Evolutionary conservation across 1,140 invertebrate species (phyloP), one percentile per base, ranked within the genome.

Genomic region (Drosophila navojoa): DNA sequence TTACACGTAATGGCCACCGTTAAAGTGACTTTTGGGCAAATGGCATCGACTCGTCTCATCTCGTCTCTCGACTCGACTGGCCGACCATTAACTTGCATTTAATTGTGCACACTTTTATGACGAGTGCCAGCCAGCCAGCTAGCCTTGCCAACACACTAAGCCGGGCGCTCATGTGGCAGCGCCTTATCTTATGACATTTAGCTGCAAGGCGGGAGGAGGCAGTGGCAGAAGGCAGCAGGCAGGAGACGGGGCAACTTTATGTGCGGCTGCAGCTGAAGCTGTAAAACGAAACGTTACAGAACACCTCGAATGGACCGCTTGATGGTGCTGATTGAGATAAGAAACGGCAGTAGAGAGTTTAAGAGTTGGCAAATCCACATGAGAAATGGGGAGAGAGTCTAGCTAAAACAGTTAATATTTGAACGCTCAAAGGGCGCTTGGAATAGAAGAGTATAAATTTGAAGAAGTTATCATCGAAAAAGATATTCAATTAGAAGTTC

Each of bases 71-170:
- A 9, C 63, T 63, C 76, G 40, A 64, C 67, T 79, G 82, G 76
- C 54, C 72, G 82, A 16, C 82, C 89, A 90, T 91, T 89, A 91
- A 86, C 84, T 86, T 80, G 76, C 78, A 81, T 89, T 91, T 91
- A 91, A 91, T 91, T 91, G 89, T 89, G 71, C 60, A 71, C 82
- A 91, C 72, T 89, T 91, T 91, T 91, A 91, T 90, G 87, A 81
- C 76, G 71, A 86, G 82, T 86, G 68, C 42, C 68, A 22, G 57
- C 42, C 57, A 22, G 19, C 19, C 19, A 22, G 19, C 19, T 3
- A 59, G 38, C 25, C 10, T 59, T 29, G 55, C 19, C 19, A 22
- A 22, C 22, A 44, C 35, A 38, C 35, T 38, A 38, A 45, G 42
- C 16, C 42, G 9, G 42, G 42, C 42, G 71, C 72, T 81, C 78